phyloP scores from a whole-genome alignment of 2,113 vertebrate genomes.

The Recurvirostra avosetta region DNA sequence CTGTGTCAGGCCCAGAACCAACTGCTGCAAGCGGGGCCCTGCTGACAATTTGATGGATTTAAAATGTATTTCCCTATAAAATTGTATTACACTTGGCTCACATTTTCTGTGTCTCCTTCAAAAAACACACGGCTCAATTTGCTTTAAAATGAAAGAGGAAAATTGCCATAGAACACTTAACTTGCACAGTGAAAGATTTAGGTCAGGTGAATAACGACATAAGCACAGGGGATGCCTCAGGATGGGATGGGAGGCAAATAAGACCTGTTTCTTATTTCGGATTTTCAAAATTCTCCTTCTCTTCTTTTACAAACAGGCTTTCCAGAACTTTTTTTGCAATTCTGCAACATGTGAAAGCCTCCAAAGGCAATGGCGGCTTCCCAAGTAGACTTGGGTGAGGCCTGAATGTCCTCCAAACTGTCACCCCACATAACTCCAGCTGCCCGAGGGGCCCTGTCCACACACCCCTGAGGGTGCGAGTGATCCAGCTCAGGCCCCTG shows the following conservation, averaged over 20 bases:
- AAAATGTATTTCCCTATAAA: background rate
- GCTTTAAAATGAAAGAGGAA: background rate
- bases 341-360: background rate
- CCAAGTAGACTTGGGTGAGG: background rate
- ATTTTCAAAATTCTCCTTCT: background rate
- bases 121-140: background rate
- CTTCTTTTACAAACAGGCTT: background rate
- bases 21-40: background rate
- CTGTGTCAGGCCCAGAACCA: background rate
- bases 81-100: background rate
- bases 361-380: background rate
- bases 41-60: background rate
- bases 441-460: rapidly evolving
- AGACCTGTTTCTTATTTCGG: background rate
- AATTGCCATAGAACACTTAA: background rate
- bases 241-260: background rate
- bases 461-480: rapidly evolving
- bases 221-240: rapidly evolving
- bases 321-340: background rate
- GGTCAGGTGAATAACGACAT: background rate
- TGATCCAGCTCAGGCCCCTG: too few relatives aligned
- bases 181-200: background rate
- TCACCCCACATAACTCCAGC: rapidly evolving
- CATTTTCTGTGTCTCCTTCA: background rate
- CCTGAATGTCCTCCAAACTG: background rate